Evolutionary conservation across 2,797 vertebrate species (phyloP).

Genomic region (Urophycis tenuis): DNA sequence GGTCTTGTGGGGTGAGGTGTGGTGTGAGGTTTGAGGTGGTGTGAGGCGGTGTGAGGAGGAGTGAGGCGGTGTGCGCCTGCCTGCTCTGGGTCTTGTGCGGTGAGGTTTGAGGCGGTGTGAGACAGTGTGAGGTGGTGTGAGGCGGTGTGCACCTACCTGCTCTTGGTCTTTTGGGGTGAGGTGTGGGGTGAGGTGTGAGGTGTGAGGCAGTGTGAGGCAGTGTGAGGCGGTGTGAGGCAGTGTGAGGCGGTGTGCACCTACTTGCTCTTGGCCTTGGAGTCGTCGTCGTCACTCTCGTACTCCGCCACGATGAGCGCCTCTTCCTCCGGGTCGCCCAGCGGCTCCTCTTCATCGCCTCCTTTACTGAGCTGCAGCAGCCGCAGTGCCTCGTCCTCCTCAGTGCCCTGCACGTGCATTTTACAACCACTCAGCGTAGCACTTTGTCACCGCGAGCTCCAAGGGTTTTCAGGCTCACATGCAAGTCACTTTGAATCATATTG

Average conservation of each 20-base stretch:
- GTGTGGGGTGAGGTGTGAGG: too few species aligned
- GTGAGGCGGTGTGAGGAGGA: too few species aligned
- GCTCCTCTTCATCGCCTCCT: conserved; percentile 51
- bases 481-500: not conserved
- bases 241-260: conserved; percentile 27
- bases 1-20: too few species aligned
- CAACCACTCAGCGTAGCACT: not conserved
- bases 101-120: too few species aligned
- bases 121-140: too few species aligned
- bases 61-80: too few species aligned
- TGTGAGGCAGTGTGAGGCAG: too few species aligned
- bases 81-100: too few species aligned
- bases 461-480: not conserved
- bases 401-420: conserved; percentile 65
- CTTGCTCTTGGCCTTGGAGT: conserved; percentile 68
- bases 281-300: conserved; percentile 94
- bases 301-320: conserved; percentile 88
- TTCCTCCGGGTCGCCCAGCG: conserved; percentile 68
- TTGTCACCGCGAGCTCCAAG: not conserved
- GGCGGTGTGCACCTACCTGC: too few species aligned
- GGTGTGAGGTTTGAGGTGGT: too few species aligned
- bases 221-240: too few species aligned
- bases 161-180: too few species aligned
- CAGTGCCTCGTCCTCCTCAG: conserved; percentile 78
- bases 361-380: conserved; percentile 81